A percentile compares a stretch with the other conserved stretches of the same genome.
These are phyloP conservation scores for Lycaon pictus DNA, from an alignment of 2,113 vertebrate genomes.

Conservation along the genomic window DNA sequence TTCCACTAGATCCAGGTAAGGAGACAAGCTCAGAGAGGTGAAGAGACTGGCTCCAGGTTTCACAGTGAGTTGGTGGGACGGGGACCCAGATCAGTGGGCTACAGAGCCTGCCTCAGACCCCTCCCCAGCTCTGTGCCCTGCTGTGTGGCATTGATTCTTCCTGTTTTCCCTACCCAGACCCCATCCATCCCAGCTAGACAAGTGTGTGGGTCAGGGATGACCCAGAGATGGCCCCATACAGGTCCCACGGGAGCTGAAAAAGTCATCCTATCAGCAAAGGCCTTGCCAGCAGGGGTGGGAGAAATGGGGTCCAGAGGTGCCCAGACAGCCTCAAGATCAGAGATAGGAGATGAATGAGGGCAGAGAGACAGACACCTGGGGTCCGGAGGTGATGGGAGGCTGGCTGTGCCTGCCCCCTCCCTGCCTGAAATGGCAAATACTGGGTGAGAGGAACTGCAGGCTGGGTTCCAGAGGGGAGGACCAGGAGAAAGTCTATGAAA, in stretches of 20 bases:
- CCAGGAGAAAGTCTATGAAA: background rate
- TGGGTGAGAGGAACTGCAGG: background rate
- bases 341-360: background rate
- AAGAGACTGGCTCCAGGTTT: background rate
- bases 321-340: background rate
- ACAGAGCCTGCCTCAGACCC: background rate
- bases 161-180: background rate
- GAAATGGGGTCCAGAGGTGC: too few relatives aligned
- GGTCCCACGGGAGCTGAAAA: background rate
- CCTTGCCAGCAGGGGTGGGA: background rate
- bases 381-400: background rate
- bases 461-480: background rate
- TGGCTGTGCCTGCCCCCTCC: too few relatives aligned
- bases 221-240: background rate
- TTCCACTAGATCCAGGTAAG: background rate
- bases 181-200: background rate
- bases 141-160: background rate
- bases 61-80: background rate
- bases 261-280: background rate
- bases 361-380: background rate
- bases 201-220: background rate
- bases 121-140: background rate
- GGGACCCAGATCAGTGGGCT: background rate
- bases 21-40: background rate
- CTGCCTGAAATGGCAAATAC: background rate